phyloP scores from a whole-genome alignment of 2,888 invertebrate species.

The Eumacrocentrus americanus region DNA sequence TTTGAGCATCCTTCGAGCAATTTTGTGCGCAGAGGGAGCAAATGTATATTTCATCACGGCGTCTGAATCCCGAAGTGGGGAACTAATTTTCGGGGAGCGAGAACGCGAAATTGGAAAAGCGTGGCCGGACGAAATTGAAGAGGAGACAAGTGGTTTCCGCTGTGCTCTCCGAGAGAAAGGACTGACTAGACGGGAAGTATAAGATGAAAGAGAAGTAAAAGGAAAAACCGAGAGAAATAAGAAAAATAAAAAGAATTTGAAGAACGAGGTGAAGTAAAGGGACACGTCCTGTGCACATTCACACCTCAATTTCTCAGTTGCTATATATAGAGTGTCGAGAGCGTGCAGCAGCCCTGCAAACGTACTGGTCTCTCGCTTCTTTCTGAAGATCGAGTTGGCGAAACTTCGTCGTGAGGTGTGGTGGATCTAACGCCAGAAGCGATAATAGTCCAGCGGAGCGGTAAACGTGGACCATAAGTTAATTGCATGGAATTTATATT shows the following conservation, averaged over 20 bases:
- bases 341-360: not conserved
- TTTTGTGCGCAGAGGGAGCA: no score
- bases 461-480: slow-evolving; percentile 41
- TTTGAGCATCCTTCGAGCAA: no score
- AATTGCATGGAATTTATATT: slow-evolving; percentile 43
- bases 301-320: not conserved
- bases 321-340: not conserved
- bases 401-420: slow-evolving; percentile 26
- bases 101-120: slow-evolving; percentile 13
- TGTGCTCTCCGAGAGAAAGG: slow-evolving; percentile 1
- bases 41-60: not conserved
- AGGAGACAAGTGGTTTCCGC: not conserved
- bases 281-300: not conserved
- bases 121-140: slow-evolving; percentile 18
- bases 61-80: not conserved
- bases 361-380: not conserved
- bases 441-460: slow-evolving; percentile 36
- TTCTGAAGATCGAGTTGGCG: slow-evolving; percentile 26
- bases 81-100: slow-evolving; percentile 9
- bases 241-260: not conserved
- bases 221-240: not conserved
- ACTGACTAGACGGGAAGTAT: not conserved
- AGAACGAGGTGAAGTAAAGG: not conserved
- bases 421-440: slow-evolving; percentile 36
- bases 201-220: not conserved